Evolutionary conservation across 2,797 vertebrate species (phyloP).

Genomic region (Scomberomorus guttatus): DNA sequence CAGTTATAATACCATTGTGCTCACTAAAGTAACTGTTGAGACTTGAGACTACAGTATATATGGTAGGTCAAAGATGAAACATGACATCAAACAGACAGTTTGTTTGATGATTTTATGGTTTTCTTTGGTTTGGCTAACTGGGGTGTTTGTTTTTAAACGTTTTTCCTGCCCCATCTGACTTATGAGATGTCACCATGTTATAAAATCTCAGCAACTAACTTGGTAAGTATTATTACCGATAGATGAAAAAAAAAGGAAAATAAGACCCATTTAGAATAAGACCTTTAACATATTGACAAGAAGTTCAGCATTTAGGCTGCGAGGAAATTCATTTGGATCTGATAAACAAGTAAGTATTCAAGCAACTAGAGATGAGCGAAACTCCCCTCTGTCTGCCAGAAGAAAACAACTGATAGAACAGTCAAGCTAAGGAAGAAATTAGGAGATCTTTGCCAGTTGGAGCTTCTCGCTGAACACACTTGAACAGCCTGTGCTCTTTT

Average conservation of each 20-base stretch:
- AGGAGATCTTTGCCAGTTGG: slow-evolving; percentile 18
- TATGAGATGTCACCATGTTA: not conserved
- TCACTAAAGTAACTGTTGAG: too few relatives aligned
- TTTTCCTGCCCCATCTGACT: not conserved
- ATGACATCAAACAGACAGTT: not conserved
- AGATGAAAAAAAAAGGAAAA: not conserved
- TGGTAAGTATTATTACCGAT: not conserved
- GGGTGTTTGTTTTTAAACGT: not conserved
- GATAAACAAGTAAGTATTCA: slow-evolving; percentile 11
- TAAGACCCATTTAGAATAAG: not conserved
- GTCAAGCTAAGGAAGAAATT: slow-evolving; percentile 31
- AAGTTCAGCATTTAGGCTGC: not conserved
- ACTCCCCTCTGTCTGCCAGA: slow-evolving; percentile 12
- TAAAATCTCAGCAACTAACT: not conserved
- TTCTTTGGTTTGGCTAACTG: not conserved
- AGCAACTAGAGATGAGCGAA: slow-evolving; percentile 29
- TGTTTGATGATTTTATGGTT: not conserved
- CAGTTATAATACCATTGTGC: too few relatives aligned
- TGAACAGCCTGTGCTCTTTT: slow-evolving; percentile 52
- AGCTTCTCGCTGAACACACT: slow-evolving; percentile 51
- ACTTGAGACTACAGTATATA: not conserved
- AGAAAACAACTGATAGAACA: slow-evolving; percentile 30
- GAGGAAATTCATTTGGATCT: not conserved
- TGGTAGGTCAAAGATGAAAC: not conserved
- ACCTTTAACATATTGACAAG: not conserved